A percentile compares a stretch with the other conserved stretches of the same genome.
Evolutionary conservation across 1,140 invertebrate species (phyloP).

Genomic region (Heliconius melpomene): DNA sequence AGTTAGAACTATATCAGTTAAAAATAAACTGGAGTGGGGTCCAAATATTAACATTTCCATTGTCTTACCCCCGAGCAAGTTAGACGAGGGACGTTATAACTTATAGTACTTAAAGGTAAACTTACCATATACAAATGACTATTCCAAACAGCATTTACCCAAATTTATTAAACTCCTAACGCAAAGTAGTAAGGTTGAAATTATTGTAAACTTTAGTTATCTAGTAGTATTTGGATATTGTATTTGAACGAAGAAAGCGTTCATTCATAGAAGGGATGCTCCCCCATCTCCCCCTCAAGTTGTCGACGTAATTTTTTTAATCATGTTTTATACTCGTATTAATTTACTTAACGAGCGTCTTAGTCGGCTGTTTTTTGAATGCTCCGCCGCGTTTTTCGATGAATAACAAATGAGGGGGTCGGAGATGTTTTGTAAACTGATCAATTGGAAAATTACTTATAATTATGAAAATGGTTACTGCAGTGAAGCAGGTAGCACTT

Average conservation of each 20-base stretch:
- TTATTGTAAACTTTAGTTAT: constrained; percentile 24
- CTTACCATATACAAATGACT: constrained; percentile 62
- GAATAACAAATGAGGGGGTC: constrained; percentile 73
- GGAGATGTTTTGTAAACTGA: constrained; percentile 49
- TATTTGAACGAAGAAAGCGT: constrained; percentile 61
- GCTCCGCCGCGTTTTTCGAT: constrained; percentile 67
- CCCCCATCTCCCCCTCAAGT: constrained; percentile 61
- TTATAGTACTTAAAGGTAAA: constrained; percentile 77
- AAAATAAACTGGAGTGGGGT: constrained; percentile 60
- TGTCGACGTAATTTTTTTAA: constrained; percentile 79
- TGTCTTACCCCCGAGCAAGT: constrained; percentile 65
- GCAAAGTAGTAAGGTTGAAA: constrained; percentile 29
- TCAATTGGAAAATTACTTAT: constrained; percentile 57
- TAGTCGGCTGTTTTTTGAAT: constrained; percentile 62
- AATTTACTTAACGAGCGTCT: constrained; percentile 78
- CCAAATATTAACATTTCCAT: constrained; percentile 73
- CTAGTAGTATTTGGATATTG: constrained; percentile 34
- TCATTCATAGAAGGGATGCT: constrained; percentile 68
- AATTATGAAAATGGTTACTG: constrained; percentile 29
- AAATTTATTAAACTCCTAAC: constrained; percentile 7
- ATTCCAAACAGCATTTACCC: neutral
- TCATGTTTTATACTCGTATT: constrained; percentile 79
- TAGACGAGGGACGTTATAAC: constrained; percentile 72
- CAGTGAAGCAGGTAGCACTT: neutral
- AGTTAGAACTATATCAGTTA: constrained; percentile 47